Percentiles rank a stretch among this genome's conserved stretches.
Conservation (phyloP, 2,888 invertebrate species). For the Hesperia comma region DNA sequence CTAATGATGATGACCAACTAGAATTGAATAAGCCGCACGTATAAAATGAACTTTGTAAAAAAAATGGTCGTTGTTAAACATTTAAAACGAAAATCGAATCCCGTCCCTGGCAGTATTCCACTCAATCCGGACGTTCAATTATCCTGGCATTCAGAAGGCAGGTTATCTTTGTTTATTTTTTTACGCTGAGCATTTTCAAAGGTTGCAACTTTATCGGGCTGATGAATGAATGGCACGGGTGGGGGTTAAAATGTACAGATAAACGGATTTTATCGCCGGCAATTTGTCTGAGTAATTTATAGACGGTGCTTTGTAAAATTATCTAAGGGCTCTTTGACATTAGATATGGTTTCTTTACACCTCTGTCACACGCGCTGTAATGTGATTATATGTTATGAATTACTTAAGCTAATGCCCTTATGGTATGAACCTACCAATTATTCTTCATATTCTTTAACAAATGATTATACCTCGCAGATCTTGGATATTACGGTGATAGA, state of each 20-base stretch:
- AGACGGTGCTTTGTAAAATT: constrained; percentile 52
- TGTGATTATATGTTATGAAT: too few relatives aligned
- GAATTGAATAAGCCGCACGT: too few relatives aligned
- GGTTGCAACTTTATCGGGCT: constrained; percentile 53
- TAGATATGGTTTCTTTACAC: background rate
- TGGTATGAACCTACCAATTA: too few relatives aligned
- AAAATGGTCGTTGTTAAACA: background rate
- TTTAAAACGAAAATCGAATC: background rate
- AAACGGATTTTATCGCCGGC: constrained; percentile 55
- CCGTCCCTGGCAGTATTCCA: constrained; percentile 5
- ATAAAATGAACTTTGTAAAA: too few relatives aligned
- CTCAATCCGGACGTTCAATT: constrained; percentile 21
- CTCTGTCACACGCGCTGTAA: too few relatives aligned
- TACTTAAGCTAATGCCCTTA: too few relatives aligned
- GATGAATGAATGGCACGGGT: constrained; percentile 55
- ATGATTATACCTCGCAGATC: too few relatives aligned
- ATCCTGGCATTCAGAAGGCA: constrained; percentile 13
- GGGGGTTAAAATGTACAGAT: constrained; percentile 62
- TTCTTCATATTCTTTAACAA: too few relatives aligned
- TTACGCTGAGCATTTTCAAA: constrained; percentile 39
- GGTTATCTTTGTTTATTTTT: constrained; percentile 29
- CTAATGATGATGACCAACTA: too few relatives aligned
- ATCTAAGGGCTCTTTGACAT: constrained; percentile 11
- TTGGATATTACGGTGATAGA: too few relatives aligned
- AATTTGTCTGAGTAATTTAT: constrained; percentile 70